Evolutionary conservation across 1,140 invertebrate genomes (phyloP).

Genomic region (Macrobrachium rosenbergii): DNA sequence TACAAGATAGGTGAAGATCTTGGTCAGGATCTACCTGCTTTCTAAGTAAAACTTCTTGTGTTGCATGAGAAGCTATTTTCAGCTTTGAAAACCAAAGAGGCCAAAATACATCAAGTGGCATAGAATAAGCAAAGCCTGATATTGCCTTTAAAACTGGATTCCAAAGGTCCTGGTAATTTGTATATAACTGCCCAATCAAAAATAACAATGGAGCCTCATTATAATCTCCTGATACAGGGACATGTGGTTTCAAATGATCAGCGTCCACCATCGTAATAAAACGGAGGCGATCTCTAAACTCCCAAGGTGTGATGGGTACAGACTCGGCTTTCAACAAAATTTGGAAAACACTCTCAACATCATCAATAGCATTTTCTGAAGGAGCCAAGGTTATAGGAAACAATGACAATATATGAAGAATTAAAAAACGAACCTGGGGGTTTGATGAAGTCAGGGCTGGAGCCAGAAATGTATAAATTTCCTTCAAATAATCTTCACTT

Average conservation of each 20-base stretch:
- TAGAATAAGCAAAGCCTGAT: conserved; percentile 78
- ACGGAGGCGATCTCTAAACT: conserved; percentile 83
- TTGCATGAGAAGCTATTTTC: conserved; percentile 69
- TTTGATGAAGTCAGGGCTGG: conserved; percentile 77
- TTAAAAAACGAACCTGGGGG: conserved; percentile 78
- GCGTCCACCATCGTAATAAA: conserved; percentile 80
- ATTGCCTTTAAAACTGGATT: conserved; percentile 83
- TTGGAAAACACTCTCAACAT: conserved; percentile 74
- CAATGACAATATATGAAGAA: conserved; percentile 80
- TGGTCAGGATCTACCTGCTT: conserved; percentile 34
- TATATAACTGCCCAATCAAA: conserved; percentile 84
- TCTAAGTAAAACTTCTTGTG: conserved; percentile 14
- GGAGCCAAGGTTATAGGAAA: conserved; percentile 74
- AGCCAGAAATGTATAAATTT: conserved; percentile 74
- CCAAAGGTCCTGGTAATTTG: conserved; percentile 92
- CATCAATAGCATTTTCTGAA: conserved; percentile 69
- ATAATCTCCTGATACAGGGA: conserved; percentile 70
- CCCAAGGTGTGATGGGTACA: conserved; percentile 78
- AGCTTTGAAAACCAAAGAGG: conserved; percentile 79
- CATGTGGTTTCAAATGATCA: conserved; percentile 68
- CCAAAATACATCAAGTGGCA: conserved; percentile 83
- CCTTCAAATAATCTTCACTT: conserved; percentile 70
- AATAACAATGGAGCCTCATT: conserved; percentile 78
- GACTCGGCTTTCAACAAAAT: conserved; percentile 81
- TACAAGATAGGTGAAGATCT: conserved; percentile 9